Conservation (phyloP, 53 echinoderm and acorn worm genomes). For the Apostichopus leukothele region DNA sequence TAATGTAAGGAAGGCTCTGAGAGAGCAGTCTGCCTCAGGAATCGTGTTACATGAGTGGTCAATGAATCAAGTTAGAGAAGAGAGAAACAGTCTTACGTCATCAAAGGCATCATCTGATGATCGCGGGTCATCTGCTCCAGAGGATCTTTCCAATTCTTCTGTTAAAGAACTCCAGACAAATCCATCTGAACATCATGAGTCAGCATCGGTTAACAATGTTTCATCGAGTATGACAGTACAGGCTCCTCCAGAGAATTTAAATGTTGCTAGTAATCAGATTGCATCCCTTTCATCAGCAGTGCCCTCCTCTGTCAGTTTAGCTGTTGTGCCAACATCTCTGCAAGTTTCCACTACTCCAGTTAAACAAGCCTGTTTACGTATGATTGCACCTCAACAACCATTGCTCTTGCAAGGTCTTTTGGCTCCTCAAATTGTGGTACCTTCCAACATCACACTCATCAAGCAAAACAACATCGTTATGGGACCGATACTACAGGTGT, state of each 20-base stretch:
- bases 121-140: not conserved
- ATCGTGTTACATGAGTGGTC: no score
- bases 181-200: not conserved
- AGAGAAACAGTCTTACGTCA: not conserved
- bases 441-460: not conserved
- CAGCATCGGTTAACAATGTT: no score
- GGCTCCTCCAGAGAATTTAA: not conserved
- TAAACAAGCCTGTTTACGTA: not conserved
- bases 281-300: not conserved
- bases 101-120: not conserved
- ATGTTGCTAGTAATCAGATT: not conserved
- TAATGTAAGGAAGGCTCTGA: not conserved
- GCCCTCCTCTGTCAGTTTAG: not conserved
- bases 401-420: not conserved
- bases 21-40: not conserved
- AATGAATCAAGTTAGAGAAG: not conserved
- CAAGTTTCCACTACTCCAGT: not conserved
- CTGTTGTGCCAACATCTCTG: not conserved
- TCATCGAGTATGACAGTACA: not conserved
- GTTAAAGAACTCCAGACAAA: not conserved
- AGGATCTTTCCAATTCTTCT: not conserved
- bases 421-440: not conserved
- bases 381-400: not conserved
- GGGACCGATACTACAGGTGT: not conserved
- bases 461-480: not conserved